These are phyloP conservation scores for Gallinago nigripennis DNA, from an alignment of 2,797 vertebrate genomes.

Conservation along the genomic window DNA sequence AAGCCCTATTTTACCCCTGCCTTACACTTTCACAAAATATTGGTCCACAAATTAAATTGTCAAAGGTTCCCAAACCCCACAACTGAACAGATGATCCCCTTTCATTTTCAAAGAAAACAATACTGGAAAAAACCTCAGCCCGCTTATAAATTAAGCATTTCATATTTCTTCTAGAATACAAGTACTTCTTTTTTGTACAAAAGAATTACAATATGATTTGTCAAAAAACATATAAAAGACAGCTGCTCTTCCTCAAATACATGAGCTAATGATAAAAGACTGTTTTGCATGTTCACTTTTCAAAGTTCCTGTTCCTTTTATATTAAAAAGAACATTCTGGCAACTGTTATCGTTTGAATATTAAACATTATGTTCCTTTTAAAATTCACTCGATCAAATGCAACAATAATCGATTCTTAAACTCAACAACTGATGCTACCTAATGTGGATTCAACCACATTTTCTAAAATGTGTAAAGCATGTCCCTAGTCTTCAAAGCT, in stretches of 20 bases:
- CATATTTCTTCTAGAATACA: conserved; percentile 90
- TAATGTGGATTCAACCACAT: conserved; percentile 66
- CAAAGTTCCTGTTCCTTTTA: conserved; percentile 78
- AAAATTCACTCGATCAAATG: conserved; percentile 77
- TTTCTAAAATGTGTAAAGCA: conserved; percentile 67
- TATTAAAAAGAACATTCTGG: conserved; percentile 80
- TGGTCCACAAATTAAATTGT: conserved; percentile 84
- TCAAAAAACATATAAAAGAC: conserved; percentile 89
- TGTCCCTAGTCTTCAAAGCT: conserved; percentile 76
- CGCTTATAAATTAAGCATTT: conserved; percentile 87
- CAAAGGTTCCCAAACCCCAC: conserved; percentile 76
- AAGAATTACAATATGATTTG: conserved; percentile 89
- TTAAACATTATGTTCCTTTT: conserved; percentile 76
- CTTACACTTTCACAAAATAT: conserved; percentile 78
- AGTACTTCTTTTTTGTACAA: conserved; percentile 88
- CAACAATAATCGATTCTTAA: conserved; percentile 69
- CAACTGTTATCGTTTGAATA: conserved; percentile 76
- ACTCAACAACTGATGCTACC: conserved; percentile 78
- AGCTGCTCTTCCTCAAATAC: conserved; percentile 86
- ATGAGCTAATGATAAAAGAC: conserved; percentile 85
- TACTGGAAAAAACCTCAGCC: conserved; percentile 83
- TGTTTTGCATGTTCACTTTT: conserved; percentile 77
- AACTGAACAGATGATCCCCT: conserved; percentile 83
- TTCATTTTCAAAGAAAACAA: conserved; percentile 83
- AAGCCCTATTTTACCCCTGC: conserved; percentile 79